phyloP scores from a whole-genome alignment of 2,113 vertebrate species.

The Poicephalus gulielmi region DNA sequence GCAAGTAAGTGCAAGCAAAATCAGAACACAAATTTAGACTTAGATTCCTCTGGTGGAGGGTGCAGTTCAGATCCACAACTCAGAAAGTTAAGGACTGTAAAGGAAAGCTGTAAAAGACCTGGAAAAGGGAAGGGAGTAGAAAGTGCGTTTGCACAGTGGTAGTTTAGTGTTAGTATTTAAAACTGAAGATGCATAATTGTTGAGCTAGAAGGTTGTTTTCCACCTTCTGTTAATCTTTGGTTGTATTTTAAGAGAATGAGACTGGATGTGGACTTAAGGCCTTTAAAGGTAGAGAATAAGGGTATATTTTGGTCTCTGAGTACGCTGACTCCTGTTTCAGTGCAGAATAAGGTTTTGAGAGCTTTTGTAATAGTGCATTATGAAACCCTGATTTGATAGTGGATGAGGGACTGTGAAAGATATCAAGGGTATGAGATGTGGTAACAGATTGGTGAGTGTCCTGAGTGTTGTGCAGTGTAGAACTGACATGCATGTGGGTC shows the following conservation, averaged over 20 bases:
- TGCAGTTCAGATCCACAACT: neutral
- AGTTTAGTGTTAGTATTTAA: neutral
- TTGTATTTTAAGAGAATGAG: neutral
- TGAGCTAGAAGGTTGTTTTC: neutral
- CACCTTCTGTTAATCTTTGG: neutral
- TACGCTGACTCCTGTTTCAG: neutral
- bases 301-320: neutral
- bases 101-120: neutral
- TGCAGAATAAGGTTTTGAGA: neutral
- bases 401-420: neutral
- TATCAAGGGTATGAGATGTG: neutral
- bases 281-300: neutral
- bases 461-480: neutral
- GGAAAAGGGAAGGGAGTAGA: neutral
- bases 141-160: neutral
- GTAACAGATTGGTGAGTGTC: neutral
- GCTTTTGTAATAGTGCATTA: neutral
- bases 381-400: neutral
- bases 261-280: neutral
- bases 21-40: neutral
- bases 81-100: neutral
- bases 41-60: neutral
- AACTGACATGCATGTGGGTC: neutral
- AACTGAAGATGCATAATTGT: neutral
- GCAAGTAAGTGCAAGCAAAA: conserved; percentile 2